Conservation (phyloP, 2,888 invertebrate species). For the Aphidius colemani region DNA sequence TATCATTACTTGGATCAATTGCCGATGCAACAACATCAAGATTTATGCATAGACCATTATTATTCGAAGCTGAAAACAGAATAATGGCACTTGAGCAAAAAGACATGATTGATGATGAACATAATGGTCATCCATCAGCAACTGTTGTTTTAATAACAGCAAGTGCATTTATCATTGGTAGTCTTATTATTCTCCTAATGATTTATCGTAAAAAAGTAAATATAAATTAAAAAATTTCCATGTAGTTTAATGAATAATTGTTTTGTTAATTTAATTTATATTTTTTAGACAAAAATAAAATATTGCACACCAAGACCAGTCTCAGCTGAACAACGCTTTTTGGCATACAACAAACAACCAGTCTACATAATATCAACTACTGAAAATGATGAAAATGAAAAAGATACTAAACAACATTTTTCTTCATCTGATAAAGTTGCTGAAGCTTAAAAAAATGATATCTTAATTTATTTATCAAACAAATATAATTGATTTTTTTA, state of each 20-base stretch:
- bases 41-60: conserved; percentile 64
- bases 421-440: conserved; percentile 15
- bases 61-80: conserved; percentile 53
- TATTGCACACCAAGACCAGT: conserved; percentile 29
- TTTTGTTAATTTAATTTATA: background rate
- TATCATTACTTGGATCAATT: conserved; percentile 61
- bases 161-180: conserved; percentile 79
- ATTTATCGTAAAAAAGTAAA: conserved; percentile 70
- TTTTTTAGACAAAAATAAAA: conserved; percentile 45
- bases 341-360: conserved; percentile 67
- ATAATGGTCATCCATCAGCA: conserved; percentile 72
- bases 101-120: conserved; percentile 71
- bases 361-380: conserved; percentile 73
- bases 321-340: conserved; percentile 62
- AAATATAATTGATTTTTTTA: background rate
- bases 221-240: no score
- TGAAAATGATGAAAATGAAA: conserved; percentile 66
- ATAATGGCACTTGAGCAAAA: conserved; percentile 68
- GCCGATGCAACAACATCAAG: conserved; percentile 71
- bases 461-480: background rate
- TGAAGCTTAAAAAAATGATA: conserved; percentile 19
- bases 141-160: conserved; percentile 78
- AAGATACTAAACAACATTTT: conserved; percentile 15
- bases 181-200: conserved; percentile 75
- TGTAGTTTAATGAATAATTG: no score